Evolutionary conservation across 2,888 invertebrate species (phyloP), one percentile per base, ranked within the genome.

Genomic region (Hydrotaea cyrtoneurina): DNA sequence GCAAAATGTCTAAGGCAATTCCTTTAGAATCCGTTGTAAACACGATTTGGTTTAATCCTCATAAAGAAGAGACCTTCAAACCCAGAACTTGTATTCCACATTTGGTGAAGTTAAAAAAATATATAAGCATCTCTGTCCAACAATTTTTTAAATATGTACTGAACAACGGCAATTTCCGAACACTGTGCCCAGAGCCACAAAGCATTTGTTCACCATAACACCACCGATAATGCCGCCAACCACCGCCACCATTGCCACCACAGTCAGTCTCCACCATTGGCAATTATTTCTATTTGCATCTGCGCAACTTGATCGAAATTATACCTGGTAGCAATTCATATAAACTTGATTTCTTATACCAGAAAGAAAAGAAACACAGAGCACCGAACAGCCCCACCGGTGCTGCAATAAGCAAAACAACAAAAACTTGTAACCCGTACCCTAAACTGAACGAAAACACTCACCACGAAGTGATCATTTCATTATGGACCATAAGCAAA

Each of bases 281-380:
- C 69, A 69, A 69, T 69, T 73, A 73, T 74, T 74, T 74, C 46
- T 57, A 79, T 82, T 79, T 85, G 69, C 82, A 85, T 85, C 73
- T 77, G 79, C 78, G 73, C 76, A 79, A 82, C 76, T 73, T 73
- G 82, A 82, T 82, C 79, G 77, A 79, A 82, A 77, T 69, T 69
- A 79, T 82, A 82, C 73, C 82, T 85, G 79, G 85, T 85, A 82
- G 85, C 83, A 78, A 83, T 83, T 83, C 73, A 79, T 79, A 83
- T 69, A 69, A 69, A 69, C 69, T 69, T 69, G 69, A 69, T 69
- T 69, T 66, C 19, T 66, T n/a, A 43, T 23, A 43, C 3, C n/a
- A 46, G 43, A 7, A 15, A 46, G 13, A 21, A 69, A 46, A 43
- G 21, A 39, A 43, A 43, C 46, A 26, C 57, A 7, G 11, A 57